These are phyloP conservation scores for Passerculus sandwichensis DNA, from an alignment of 2,797 vertebrate genomes.

Conservation along the genomic window DNA sequence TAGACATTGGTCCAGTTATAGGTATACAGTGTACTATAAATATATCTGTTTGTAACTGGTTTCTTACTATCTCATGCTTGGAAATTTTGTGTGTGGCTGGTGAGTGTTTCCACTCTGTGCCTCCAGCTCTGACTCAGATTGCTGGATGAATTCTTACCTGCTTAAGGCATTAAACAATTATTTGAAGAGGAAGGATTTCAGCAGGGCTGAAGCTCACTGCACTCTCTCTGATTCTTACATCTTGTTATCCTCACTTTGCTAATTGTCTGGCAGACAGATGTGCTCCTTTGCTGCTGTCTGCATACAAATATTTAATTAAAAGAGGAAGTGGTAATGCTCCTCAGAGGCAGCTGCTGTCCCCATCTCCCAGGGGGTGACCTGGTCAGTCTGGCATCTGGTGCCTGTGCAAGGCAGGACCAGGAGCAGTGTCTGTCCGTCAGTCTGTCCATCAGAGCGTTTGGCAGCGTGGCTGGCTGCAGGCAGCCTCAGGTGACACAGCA, in stretches of 20 bases:
- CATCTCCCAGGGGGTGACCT: background rate
- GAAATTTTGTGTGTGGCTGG: background rate
- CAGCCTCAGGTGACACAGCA: background rate
- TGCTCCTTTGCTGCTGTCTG: background rate
- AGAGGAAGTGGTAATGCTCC: background rate
- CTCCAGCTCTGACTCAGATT: background rate
- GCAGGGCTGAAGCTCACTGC: background rate
- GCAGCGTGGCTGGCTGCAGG: background rate
- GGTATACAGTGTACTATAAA: background rate
- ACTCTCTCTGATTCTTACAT: background rate
- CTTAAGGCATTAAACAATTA: background rate
- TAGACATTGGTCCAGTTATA: background rate
- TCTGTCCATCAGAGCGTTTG: background rate
- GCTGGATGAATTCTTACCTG: background rate
- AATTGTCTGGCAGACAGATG: slow-evolving; percentile 27
- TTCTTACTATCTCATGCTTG: background rate
- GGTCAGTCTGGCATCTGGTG: background rate
- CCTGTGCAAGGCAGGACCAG: background rate
- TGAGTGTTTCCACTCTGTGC: background rate
- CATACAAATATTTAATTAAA: slow-evolving; percentile 37
- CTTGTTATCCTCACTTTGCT: background rate
- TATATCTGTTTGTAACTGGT: background rate
- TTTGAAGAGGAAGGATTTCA: background rate
- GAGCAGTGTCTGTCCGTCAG: background rate
- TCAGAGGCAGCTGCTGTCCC: background rate